Conservation (phyloP, 2,113 vertebrate species). For the Sapajus apella region DNA sequence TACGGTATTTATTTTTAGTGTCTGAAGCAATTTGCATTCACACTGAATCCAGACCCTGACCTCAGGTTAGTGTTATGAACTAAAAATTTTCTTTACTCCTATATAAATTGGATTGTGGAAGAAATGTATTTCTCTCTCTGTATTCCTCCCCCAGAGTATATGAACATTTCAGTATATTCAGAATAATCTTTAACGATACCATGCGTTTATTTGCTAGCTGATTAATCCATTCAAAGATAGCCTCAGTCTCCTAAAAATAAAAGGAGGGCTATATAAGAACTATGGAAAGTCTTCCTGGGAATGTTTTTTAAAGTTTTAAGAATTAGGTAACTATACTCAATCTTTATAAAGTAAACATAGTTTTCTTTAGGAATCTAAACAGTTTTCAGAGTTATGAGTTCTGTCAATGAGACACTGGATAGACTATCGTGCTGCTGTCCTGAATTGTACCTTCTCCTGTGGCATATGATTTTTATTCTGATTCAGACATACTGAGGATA, state of each 20-base stretch:
- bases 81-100: neutral
- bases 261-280: rapidly evolving
- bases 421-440: rapidly evolving
- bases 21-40: neutral
- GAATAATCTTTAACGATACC: neutral
- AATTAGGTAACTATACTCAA: neutral
- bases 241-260: neutral
- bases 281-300: neutral
- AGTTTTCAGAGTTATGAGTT: neutral
- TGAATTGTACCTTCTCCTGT: neutral
- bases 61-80: conserved; percentile 7
- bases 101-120: neutral
- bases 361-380: neutral
- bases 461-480: neutral
- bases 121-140: neutral
- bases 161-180: neutral
- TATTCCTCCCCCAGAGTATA: neutral
- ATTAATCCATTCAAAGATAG: neutral
- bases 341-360: neutral
- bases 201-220: neutral
- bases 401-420: neutral
- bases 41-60: neutral
- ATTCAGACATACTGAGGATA: neutral
- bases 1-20: neutral
- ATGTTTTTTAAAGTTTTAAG: neutral